These are phyloP conservation scores for Sturmia bella DNA, from an alignment of 2,888 invertebrate genomes.

Conservation along the genomic window DNA sequence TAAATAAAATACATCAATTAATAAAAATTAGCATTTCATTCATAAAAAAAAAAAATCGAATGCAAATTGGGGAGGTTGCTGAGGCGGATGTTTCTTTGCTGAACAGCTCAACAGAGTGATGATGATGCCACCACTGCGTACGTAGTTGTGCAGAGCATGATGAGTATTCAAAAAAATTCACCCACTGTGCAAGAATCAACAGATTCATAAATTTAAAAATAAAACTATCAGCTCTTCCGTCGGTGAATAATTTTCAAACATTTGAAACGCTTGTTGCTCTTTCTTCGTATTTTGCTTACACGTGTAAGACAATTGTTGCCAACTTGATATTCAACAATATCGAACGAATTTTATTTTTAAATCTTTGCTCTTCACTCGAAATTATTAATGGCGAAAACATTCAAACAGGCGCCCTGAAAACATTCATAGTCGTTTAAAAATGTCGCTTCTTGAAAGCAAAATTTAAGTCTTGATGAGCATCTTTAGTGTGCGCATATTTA, in stretches of 20 bases:
- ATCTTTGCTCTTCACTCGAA: conserved; percentile 18
- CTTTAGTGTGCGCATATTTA: no score
- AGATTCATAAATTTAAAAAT: neutral
- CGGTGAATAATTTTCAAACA: neutral
- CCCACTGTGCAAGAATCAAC: conserved; percentile 55
- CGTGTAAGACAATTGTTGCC: conserved; percentile 29
- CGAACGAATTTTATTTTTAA: conserved; percentile 7
- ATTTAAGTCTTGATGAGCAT: no score
- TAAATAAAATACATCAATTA: conserved; percentile 65
- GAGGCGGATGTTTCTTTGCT: conserved; percentile 17
- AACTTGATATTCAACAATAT: neutral
- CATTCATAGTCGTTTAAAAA: conserved; percentile 6
- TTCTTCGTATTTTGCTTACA: neutral
- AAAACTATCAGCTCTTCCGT: neutral
- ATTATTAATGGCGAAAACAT: conserved; percentile 51
- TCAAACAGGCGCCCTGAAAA: conserved; percentile 11
- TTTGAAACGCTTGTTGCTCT: neutral
- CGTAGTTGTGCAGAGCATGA: neutral
- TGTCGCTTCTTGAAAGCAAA: no score
- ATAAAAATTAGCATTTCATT: conserved; percentile 64
- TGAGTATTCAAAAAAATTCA: conserved; percentile 28
- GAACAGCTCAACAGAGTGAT: conserved; percentile 9
- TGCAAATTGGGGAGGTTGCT: conserved; percentile 13
- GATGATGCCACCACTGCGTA: neutral
- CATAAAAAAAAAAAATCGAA: conserved; percentile 44